These are phyloP conservation scores for Eupithecia insigniata DNA, from an alignment of 2,888 invertebrate genomes.

Conservation along the genomic window DNA sequence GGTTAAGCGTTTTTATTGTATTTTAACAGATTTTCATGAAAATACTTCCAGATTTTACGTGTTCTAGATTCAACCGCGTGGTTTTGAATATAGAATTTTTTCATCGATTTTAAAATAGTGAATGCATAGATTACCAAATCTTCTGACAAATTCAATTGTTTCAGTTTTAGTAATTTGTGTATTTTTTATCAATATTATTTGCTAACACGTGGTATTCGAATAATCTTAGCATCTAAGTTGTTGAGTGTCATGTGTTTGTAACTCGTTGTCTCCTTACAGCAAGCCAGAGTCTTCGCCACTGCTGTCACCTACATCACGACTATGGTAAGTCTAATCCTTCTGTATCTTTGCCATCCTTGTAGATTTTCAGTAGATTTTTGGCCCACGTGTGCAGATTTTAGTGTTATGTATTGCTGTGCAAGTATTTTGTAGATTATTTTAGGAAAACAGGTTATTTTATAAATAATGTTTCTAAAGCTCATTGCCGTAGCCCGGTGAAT, in stretches of 20 bases:
- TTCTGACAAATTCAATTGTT: background rate
- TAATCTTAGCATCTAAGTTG: background rate
- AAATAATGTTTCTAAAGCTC: background rate
- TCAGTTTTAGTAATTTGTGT: background rate
- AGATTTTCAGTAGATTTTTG: background rate
- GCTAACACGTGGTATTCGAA: background rate
- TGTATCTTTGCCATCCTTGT: conserved; percentile 36
- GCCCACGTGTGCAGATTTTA: conserved; percentile 9
- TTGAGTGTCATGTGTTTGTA: background rate
- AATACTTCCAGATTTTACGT: background rate
- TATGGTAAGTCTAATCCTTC: conserved; percentile 57
- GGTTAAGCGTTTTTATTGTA: background rate
- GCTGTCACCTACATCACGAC: conserved; percentile 55
- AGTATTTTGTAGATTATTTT: conserved; percentile 1
- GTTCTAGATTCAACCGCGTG: background rate
- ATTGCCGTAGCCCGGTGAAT: background rate
- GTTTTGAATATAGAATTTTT: background rate
- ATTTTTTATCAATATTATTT: background rate
- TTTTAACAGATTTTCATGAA: background rate
- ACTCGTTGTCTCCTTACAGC: conserved; percentile 54
- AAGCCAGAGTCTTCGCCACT: conserved; percentile 68
- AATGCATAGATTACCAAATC: too few species aligned
- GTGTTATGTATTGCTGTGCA: background rate
- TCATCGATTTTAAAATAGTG: background rate
- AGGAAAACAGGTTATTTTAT: background rate